Evolutionary conservation across 2,113 vertebrate genomes (phyloP), one percentile per base, ranked within the genome.

Genomic region (Tupaia chinensis): DNA sequence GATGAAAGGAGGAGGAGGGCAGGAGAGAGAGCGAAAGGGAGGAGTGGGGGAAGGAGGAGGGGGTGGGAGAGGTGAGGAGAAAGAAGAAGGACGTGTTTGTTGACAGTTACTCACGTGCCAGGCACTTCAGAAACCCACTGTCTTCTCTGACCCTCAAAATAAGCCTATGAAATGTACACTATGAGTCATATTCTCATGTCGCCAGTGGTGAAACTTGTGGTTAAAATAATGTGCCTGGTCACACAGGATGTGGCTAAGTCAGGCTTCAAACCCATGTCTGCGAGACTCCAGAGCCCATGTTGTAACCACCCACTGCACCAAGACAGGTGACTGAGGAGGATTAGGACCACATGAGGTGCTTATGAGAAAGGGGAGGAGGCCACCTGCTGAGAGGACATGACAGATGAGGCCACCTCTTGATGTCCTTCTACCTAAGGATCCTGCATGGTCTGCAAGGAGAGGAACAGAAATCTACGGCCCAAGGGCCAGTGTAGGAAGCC

Each of bases 151-250:
- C 68, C 78, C 76, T 72, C 14, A 4, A 4, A 81, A n/a, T 58
- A 82, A 70, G 74, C 87, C 85, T 69, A 17, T 2, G 19, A 96
- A 78, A 86, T 17, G 27, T 4, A 68, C 13, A 87, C 68, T 82
- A 4, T 87, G 76, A 54, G 78, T 44, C 44, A 44, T 92, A 89
- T 68, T 91, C 85, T 93, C 65, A 58, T n/a, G 22, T 95, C 78
- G 54, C 27, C 19, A 60, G 25, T n/a, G 44, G 76, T 54, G 63
- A 87, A 95, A 82, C 88, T 85, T 58, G 93, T 76, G 3, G 56
- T 78, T 73, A 44, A 80, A 79, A 74, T 34, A 74, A 76, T 2
- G 0, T 3, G 29, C 16, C 76, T 63, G 85, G 60, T 65, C 87
- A 81, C 86, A 76, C 16, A 65, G 77, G 1, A 7, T 3, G 56